Base-by-base conservation (phyloP, 2,888 invertebrate genomes). In the Drosophila silvestris region DNA sequence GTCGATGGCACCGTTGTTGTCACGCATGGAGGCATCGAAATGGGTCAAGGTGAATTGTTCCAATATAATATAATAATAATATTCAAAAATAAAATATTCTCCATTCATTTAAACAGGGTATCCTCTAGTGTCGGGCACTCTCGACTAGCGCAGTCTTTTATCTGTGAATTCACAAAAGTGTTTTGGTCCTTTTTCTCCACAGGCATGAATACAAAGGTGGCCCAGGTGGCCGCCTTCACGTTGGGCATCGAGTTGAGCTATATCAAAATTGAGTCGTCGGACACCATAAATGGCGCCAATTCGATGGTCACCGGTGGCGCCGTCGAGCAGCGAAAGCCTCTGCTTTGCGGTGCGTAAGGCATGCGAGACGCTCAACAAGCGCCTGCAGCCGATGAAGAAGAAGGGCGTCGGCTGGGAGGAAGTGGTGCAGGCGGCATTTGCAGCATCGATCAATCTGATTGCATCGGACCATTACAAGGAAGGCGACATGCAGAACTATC, bases 181-280 rank as follows among this genome's bases (percentile, higher is more conserved):
- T 32, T 30, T 51, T 12, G 22, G 10, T 28, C 0, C 7, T 2
- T 5, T 22, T 16, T 4, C 3, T 33, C 14, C 2, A 1, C n/a
- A 86, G 86, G 86, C 3, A 91, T 92, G 89, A 93, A 95, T 68
- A 96, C 96, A 0, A 96, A 96, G 94, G 95, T 94, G 1, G 95
- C 96, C 5, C 97, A 97, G 94, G 96, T 97, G 0, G 96, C 95
- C 64, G 97, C 97, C 0, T 95, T 96, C 77, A 94, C 94, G 5
- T 93, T 98, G 22, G 96, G 96, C 0, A 95, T 97, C 95, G 96
- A 22, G 66, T 97, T 62, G 95, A 95, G 5, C 94, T 61, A 53
- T 32, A 52, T 85, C 4, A 89, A 95, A 92, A 93, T 98, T 9
- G 96, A 96, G 77, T 95, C 96, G 0, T 95, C 95, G 16, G 95